Conservation (phyloP, 1,140 invertebrate genomes). For the Euborellia annulipes region DNA sequence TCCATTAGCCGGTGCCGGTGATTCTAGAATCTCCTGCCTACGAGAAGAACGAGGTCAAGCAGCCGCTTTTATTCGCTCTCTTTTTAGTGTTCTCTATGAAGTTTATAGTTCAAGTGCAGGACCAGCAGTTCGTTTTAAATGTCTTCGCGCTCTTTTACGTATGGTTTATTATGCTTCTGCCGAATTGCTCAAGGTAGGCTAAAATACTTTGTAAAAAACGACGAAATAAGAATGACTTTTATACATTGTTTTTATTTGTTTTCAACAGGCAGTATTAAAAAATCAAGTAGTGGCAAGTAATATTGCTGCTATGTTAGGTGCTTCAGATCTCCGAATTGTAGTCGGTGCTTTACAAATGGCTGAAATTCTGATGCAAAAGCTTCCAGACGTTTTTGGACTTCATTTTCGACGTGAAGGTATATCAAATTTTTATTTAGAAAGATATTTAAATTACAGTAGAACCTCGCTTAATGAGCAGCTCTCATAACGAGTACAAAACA, state of each 20-base stretch:
- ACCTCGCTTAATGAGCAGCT: too few relatives aligned
- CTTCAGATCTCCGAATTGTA: slow-evolving; percentile 85
- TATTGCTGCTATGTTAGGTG: slow-evolving; percentile 95
- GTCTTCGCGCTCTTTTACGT: slow-evolving; percentile 80
- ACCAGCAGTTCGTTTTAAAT: slow-evolving; percentile 91
- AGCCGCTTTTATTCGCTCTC: slow-evolving; percentile 64
- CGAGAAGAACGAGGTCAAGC: slow-evolving; percentile 52
- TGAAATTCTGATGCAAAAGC: slow-evolving; percentile 88
- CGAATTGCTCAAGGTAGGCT: slow-evolving; percentile 60
- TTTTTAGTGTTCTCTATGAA: slow-evolving; percentile 87
- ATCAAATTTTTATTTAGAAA: too few relatives aligned
- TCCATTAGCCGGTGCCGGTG: slow-evolving; percentile 17
- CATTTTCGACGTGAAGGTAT: slow-evolving; percentile 84
- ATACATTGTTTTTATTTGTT: too few relatives aligned
- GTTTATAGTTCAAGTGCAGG: slow-evolving; percentile 95
- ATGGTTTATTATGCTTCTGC: slow-evolving; percentile 90
- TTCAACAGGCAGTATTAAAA: slow-evolving; percentile 59
- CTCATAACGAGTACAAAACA: too few relatives aligned
- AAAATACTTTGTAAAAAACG: too few relatives aligned
- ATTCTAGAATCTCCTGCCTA: slow-evolving; percentile 48
- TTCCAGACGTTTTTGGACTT: slow-evolving; percentile 84
- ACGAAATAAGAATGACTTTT: too few relatives aligned
- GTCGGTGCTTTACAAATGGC: slow-evolving; percentile 95
- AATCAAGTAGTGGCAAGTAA: slow-evolving; percentile 92
- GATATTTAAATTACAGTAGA: too few relatives aligned